Evolutionary conservation across 2,888 invertebrate species (phyloP).

Genomic region (Erynnis tages): DNA sequence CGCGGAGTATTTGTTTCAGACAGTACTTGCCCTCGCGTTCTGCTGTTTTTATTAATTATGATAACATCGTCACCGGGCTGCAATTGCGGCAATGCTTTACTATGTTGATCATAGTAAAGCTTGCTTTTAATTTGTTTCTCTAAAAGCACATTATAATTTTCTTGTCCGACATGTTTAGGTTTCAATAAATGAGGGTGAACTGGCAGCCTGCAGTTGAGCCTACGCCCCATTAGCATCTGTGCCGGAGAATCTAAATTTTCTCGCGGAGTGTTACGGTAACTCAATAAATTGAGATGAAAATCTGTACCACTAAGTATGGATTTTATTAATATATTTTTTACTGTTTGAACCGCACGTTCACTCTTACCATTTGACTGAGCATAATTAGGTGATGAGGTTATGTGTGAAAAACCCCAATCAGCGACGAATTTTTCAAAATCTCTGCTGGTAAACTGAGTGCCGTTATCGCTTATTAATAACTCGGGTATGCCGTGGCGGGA

Average conservation of each 20-base stretch:
- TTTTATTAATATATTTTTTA: no score
- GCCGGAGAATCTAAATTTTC: slow-evolving; percentile 29
- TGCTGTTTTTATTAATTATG: background rate
- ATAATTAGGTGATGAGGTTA: slow-evolving; percentile 32
- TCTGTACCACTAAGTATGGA: slow-evolving; percentile 25
- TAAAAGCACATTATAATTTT: background rate
- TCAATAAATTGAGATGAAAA: slow-evolving; percentile 28
- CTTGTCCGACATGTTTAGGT: background rate
- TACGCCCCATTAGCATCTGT: slow-evolving; percentile 33
- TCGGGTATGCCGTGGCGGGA: background rate
- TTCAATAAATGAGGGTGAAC: slow-evolving; percentile 15
- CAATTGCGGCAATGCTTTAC: background rate
- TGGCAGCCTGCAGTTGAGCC: slow-evolving; percentile 23
- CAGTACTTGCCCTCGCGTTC: background rate
- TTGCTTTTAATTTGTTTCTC: background rate
- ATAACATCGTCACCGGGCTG: background rate
- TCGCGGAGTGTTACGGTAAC: slow-evolving; percentile 30
- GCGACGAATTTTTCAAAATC: slow-evolving; percentile 28
- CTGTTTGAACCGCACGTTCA: slow-evolving; percentile 34
- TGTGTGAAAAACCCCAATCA: slow-evolving; percentile 32
- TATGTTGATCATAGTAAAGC: background rate
- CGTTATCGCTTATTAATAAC: background rate
- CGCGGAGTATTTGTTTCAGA: background rate
- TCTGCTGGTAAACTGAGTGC: slow-evolving; percentile 7
- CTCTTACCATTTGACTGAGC: slow-evolving; percentile 31